Conservation (phyloP, 1,140 invertebrate genomes). For the Zaprionus kolodkinae region DNA sequence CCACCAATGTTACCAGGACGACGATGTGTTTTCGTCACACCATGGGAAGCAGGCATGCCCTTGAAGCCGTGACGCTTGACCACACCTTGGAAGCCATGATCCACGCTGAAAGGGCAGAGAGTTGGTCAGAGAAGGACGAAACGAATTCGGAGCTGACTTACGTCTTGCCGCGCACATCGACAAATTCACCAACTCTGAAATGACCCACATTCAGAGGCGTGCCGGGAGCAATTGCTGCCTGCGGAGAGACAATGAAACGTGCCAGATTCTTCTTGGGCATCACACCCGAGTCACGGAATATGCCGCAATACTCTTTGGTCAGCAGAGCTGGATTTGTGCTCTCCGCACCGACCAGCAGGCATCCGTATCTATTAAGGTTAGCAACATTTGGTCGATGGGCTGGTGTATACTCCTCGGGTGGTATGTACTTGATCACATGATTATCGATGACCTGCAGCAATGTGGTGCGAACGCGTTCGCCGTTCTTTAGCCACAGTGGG, state of each 20-base stretch:
- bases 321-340: slow-evolving; percentile 93
- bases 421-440: slow-evolving; percentile 96
- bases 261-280: slow-evolving; percentile 94
- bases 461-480: slow-evolving; percentile 91
- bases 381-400: slow-evolving; percentile 83
- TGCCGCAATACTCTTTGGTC: slow-evolving; percentile 94
- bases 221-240: slow-evolving; percentile 94
- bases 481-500: slow-evolving; percentile 96
- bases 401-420: slow-evolving; percentile 91
- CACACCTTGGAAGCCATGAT: slow-evolving; percentile 99
- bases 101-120: slow-evolving; percentile 87
- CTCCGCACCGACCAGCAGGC: slow-evolving; percentile 95
- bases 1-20: slow-evolving; percentile 95
- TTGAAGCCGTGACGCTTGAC: slow-evolving; percentile 98
- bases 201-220: slow-evolving; percentile 95
- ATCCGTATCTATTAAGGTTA: slow-evolving; percentile 86
- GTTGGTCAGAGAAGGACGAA: neutral
- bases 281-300: slow-evolving; percentile 94
- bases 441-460: slow-evolving; percentile 97
- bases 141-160: slow-evolving; percentile 85
- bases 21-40: slow-evolving; percentile 97
- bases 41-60: slow-evolving; percentile 96
- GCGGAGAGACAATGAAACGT: slow-evolving; percentile 93
- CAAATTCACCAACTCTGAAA: slow-evolving; percentile 94
- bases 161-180: slow-evolving; percentile 97